phyloP scores from a whole-genome alignment of 2,797 vertebrate genomes.

The Alca torda region DNA sequence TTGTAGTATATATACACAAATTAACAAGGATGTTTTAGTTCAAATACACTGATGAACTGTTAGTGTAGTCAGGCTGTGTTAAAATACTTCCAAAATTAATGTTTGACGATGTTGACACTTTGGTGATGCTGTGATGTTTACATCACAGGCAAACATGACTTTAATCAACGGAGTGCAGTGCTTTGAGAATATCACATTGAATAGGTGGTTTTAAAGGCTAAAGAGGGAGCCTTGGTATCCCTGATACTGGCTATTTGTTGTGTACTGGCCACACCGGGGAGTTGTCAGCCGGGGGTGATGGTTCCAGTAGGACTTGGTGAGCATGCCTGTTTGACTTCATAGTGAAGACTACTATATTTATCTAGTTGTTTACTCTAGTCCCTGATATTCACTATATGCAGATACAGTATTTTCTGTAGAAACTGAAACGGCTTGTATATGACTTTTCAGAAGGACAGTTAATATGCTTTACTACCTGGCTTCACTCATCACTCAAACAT shows the following conservation, averaged over 20 bases:
- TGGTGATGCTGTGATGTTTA: not conserved
- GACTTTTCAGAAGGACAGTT: not conserved
- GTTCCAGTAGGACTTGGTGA: not conserved
- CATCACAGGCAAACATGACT: not conserved
- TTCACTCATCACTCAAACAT: not conserved
- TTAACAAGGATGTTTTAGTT: not conserved
- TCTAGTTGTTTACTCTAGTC: not conserved
- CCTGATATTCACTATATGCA: not conserved
- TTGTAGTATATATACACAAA: not conserved
- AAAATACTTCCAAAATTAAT: not conserved
- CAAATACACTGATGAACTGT: not conserved
- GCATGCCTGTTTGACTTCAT: not conserved
- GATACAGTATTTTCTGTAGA: not conserved
- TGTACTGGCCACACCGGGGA: not conserved
- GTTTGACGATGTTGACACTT: conserved; percentile 8
- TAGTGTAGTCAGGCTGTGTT: not conserved
- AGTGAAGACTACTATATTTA: not conserved
- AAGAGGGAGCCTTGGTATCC: not conserved
- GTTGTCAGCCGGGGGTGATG: rapidly evolving
- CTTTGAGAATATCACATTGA: not conserved
- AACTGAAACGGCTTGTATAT: not conserved
- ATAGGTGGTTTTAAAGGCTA: not conserved
- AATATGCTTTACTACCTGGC: not conserved
- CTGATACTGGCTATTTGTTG: not conserved
- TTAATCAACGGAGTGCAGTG: not conserved